Evolutionary conservation across 2,888 invertebrate genomes (phyloP), one percentile per base, ranked within the genome.

Genomic region (Synanthedon vespiformis): DNA sequence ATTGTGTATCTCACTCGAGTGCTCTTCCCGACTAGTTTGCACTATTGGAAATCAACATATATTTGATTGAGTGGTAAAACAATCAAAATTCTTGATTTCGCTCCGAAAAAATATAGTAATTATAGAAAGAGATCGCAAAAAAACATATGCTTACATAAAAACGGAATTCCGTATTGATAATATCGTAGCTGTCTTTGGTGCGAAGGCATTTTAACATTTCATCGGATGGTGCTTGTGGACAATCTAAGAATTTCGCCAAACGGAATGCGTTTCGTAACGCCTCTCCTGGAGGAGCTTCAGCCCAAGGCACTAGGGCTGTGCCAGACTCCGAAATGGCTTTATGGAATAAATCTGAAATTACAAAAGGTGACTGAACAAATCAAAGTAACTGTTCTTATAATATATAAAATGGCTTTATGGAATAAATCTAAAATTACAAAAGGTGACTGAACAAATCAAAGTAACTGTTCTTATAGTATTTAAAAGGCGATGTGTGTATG

Each of bases 321-420:
- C 94, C 94, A 51, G 94, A 94, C 67, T 94, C 92, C 0, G 93
- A 91, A 55, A 94, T 94, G 1, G 88, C 93, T 54, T 90, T 90
- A 59, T 92, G 92, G 59, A 94, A 92, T 11, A 93, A 68, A 54
- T 91, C 93, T 93, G 65, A 52, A 77, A 74, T 27, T 0, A 56
- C 13, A 34, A 34, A 34, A 40, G 40, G 52, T 16, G 22, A 22
- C 22, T 22, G 5, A 22, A 22, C 5, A 22, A 22, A 53, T 53
- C 51, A 51, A 41, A 34, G 18, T 16, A 16, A 16, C 16, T 2
- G 2, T 16, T n/a, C 16, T 16, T 16, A 1, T 16, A 2, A 16
- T 16, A 16, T 16, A 16, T 16, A 16, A 91, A 55, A 94, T 94
- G 1, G 88, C 93, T 54, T 90, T 90, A 59, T 92, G 92, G 59